Base-by-base conservation (phyloP, 30 jellyfish, hydroid and myxozoan species). In the Haliclystus octoradiatus region DNA sequence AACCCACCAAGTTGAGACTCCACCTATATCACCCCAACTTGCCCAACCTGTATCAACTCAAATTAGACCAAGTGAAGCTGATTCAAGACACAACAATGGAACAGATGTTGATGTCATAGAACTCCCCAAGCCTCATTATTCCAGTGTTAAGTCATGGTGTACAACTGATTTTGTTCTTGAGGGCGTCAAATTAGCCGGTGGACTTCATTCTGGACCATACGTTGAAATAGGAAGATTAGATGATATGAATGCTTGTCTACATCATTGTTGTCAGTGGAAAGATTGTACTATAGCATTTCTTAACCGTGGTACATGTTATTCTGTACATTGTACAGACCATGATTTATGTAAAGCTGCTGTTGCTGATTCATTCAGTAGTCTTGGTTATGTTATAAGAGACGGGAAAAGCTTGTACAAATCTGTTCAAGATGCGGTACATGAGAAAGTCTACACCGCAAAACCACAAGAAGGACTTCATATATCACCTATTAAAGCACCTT, bases 211-310 rank as follows among this genome's bases (percentile, higher is more conserved):
- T 33, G 94, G 96, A 50, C 73, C 84, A 0, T 79, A 74, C 61
- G 74, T 79, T 19, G 70, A 77, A 15, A 46, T 86, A 28, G 96
- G 96, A 9, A 87, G 63, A 64, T 84, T 86, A 28, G 84, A 69
- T 34, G 71, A 69, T 33, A 86, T 86, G 71, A 69, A 73, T 46
- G 83, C 34, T 0, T 86, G 96, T 40, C 67, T 86, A 75, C 51
- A 65, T n/a, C 69, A 73, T 26, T 86, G 96, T 57, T 86, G 96
- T 62, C 71, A 79, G 33, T 65, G 68, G 25, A 31, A 28, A 13
- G 86, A 82, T 30, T 86, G 96, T 33, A 86, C 96, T 15, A 88
- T 80, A 52, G 96, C 96, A 1, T 86, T 63, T 66, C 27, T 74
- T 61, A 85, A 78, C 32, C 78, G 71, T 26, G 86, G 88, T 29